Evolutionary conservation across 2,113 vertebrate species (phyloP).

Genomic region (Varanus komodoensis): DNA sequence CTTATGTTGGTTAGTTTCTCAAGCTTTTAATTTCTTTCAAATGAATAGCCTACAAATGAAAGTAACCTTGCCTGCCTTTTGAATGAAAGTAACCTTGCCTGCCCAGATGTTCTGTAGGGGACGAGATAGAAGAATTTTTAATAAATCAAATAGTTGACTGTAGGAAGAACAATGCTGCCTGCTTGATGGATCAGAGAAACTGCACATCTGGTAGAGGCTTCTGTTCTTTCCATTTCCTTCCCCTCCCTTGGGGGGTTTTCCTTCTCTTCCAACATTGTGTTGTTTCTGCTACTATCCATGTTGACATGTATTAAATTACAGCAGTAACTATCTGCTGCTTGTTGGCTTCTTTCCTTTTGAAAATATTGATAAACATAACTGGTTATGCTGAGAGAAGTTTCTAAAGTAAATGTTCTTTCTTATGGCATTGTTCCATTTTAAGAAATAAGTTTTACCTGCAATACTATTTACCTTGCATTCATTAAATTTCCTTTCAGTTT

Average conservation of each 20-base stretch:
- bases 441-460: too few relatives aligned
- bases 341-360: neutral
- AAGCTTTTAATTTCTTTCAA: neutral
- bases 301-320: neutral
- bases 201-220: neutral
- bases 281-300: neutral
- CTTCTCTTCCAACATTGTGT: neutral
- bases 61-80: neutral
- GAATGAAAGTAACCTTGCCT: neutral
- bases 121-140: too few relatives aligned
- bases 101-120: too few relatives aligned
- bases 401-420: too few relatives aligned
- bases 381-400: too few relatives aligned
- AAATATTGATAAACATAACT: too few relatives aligned
- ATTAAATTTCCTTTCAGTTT: too few relatives aligned
- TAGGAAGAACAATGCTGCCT: neutral
- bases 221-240: neutral
- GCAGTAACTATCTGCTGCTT: neutral
- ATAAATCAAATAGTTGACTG: neutral
- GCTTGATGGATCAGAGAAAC: neutral
- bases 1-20: neutral
- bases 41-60: neutral
- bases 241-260: neutral
- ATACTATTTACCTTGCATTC: too few relatives aligned
- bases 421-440: too few relatives aligned